Base-by-base conservation (phyloP, 2,113 vertebrate species). In the Scomber japonicus region DNA sequence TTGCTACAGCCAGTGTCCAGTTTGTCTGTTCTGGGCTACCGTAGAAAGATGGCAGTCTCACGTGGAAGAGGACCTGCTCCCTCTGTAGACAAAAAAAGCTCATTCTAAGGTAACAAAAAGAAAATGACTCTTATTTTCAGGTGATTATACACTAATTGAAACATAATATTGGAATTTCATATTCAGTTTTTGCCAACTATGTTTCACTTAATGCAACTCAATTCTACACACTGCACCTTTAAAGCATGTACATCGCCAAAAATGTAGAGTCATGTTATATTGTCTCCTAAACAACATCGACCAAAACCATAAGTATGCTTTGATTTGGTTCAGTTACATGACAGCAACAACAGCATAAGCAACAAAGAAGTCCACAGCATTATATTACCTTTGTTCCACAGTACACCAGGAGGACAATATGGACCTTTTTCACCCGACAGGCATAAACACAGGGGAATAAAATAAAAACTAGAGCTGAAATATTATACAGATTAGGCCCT, bases 391-490 rank as follows among this genome's bases (percentile, higher is more conserved):
- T 75, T 51, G 44, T 71, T 56, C 48, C 48, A 17, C 1, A 57
- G 11, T 30, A 14, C 19, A 46, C 55, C 46, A 64, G 84, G 46
- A 73, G 87, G 61, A 68, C 51, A 62, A 80, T 70, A 31, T 4
- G 11, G 0, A 4, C 16, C 50, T 45, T 69, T 68, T 78, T 49
- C 78, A 49, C 14, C 35, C 66, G 53, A 21, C 53, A 44, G 21
- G 50, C 35, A 83, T 45, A 72, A 53, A 77, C 19, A 10, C 9
- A 61, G 3, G 21, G 14, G 40, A 51, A n/a, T 35, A 17, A 51
- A 69, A 81, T 73, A 31, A 78, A 80, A 77, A 48, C 27, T 12
- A 0, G 15, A n/a, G 27, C 65, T 76, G 80, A 71, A 75, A 81
- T 51, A 55, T 50, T 17, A 80, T 14, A 71, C 55, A 70, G 70